Base-by-base conservation (phyloP, 2,113 vertebrate genomes). In the Prietella phreatophila region DNA sequence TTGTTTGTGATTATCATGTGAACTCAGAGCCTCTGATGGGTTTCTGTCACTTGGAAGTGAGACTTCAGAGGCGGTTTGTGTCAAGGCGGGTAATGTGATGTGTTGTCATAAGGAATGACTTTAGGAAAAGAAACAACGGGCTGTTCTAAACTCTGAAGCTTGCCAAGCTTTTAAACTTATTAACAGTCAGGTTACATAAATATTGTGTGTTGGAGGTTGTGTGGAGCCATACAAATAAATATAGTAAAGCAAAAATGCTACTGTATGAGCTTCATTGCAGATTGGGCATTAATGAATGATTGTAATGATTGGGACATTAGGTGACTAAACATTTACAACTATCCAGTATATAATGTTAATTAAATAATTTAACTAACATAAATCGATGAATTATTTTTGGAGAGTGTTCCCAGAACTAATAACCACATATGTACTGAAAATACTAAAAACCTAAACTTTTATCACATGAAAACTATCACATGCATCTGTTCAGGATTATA, bases 41-140 rank as follows among this genome's bases (percentile, higher is more conserved):
- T 89, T 91, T 88, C 89, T 91, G 83, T 60, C 84, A 88, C 86
- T 87, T 87, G 91, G 79, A 86, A 91, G 85, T 82, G 82, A 90
- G 91, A 88, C 90, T 94, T 94, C 94, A 90, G 47, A 39, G 88
- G 82, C 39, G 33, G 87, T 95, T 93, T 94, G 92, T 92, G 90
- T 95, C 94, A 94, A 88, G 65, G 86, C 89, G 91, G 90, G 78
- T 91, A 90, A 73, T 89, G 90, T 85, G 58, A 86, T 82, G 85
- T 63, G 39, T 55, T 36, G 85, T 89, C 89, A 76, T 81, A 71
- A 58, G 19, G 20, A 91, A 82, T 61, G 83, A 75, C 27, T 47
- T 82, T 71, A 50, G 47, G 60, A 75, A 82, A n/a, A 13, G 56
- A 39, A 73, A 55, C 19, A 22, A 25, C 27, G n/a, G 30, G 11